Evolutionary conservation across 2,888 invertebrate genomes (phyloP), one percentile per base, ranked within the genome.

Genomic region (Exocentrus adspersus): DNA sequence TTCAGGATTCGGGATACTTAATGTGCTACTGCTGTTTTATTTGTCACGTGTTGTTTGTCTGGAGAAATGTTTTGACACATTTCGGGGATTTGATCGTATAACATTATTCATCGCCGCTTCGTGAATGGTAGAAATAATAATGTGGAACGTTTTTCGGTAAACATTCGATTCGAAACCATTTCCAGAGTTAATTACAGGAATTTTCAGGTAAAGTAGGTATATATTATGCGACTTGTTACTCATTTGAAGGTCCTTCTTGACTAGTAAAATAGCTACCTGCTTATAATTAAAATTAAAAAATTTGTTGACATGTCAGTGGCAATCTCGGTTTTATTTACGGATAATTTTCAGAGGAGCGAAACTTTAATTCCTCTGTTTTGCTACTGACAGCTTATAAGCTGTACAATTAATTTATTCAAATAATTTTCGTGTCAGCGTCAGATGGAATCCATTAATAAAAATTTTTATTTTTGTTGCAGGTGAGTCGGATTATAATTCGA

Each of bases 401-500:
- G 10, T 37, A 6, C n/a, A 9, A 37, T 37, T 12, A 37, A 37
- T 37, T 37, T 37, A 32, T 12, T 37, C n/a, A 37, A 37, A 37
- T 14, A 37, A 2, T 37, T 37, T 2, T 12, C 37, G 7, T 24
- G 24, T 5, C 24, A 12, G 12, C 37, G 4, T n/a, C 12, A 37
- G 14, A 37, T 37, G 10, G 14, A 37, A 37, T 37, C 37, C 37
- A 21, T 20, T 24, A 5, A 21, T 41, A 42, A 20, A 24, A 42
- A 21, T 53, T 9, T 42, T 20, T 53, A n/a, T 6, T 1, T 51
- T 51, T 53, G 20, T 41, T 42, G 9, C 42, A 53, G 41, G 53
- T 53, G 53, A 53, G 53, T 53, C 28, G 16, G 28, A 14, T 14
- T 28, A 28, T 24, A 28, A 48, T 41, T 41, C 14, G 41, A 41